Evolutionary conservation across 1,140 invertebrate species (phyloP).

Genomic region (Drosophila ananassae): DNA sequence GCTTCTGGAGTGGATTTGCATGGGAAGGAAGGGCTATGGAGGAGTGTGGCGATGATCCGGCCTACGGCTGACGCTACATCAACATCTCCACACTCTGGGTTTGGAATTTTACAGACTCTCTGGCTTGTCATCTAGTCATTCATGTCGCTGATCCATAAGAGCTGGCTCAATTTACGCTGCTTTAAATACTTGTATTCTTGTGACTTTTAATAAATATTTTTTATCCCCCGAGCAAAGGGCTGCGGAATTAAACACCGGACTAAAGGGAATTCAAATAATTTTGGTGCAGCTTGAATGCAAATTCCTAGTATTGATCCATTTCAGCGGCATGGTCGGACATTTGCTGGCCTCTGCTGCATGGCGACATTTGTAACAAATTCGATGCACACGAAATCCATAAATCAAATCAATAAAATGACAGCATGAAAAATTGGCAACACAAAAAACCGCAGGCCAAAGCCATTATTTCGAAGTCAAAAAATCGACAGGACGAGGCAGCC

Average conservation of each 20-base stretch:
- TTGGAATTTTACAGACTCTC: not conserved
- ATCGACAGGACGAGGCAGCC: slow-evolving; percentile 24
- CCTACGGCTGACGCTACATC: slow-evolving; percentile 24
- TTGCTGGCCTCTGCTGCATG: slow-evolving; percentile 32
- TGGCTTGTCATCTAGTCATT: not conserved
- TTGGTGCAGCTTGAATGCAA: slow-evolving; percentile 38
- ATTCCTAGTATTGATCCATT: slow-evolving; percentile 35
- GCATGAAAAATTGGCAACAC: slow-evolving; percentile 73
- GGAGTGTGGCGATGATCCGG: slow-evolving; percentile 3
- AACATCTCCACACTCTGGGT: not conserved
- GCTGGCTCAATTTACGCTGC: not conserved
- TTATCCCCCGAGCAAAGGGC: slow-evolving; percentile 2
- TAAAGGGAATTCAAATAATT: slow-evolving; percentile 10
- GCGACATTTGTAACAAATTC: slow-evolving; percentile 63
- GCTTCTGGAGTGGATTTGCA: slow-evolving; percentile 28
- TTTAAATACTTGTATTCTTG: slow-evolving; percentile 34
- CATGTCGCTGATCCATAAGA: slow-evolving; percentile 22
- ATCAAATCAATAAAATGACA: slow-evolving; percentile 77
- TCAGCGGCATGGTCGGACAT: slow-evolving; percentile 8
- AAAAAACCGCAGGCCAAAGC: slow-evolving; percentile 64
- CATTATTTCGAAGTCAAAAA: slow-evolving; percentile 51
- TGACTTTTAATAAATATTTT: not conserved
- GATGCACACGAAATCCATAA: slow-evolving; percentile 63
- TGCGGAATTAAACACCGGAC: slow-evolving; percentile 11
- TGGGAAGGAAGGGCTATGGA: slow-evolving; percentile 5